These are phyloP conservation scores for Eulemur mongoz DNA, from an alignment of 2,797 vertebrate species.

Conservation along the genomic window DNA sequence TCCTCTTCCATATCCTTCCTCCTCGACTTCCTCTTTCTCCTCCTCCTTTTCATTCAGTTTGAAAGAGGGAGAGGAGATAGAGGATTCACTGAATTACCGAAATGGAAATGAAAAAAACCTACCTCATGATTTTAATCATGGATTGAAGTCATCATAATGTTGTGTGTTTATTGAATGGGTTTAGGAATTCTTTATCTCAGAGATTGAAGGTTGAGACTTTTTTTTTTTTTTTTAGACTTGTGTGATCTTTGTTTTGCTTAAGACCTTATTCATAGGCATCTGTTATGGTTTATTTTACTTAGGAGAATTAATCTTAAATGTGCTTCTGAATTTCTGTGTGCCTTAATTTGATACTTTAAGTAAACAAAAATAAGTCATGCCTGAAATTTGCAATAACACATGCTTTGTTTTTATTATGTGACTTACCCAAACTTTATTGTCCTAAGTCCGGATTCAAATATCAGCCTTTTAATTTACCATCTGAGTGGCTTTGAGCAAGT, in stretches of 20 bases:
- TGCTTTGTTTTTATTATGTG: slow-evolving; percentile 39
- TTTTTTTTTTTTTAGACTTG: background rate
- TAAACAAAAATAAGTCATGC: slow-evolving; percentile 51
- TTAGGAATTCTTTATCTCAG: slow-evolving; percentile 28
- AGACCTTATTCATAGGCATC: background rate
- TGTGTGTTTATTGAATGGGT: background rate
- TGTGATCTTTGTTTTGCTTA: slow-evolving; percentile 56
- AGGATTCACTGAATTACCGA: background rate
- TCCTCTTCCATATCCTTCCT: no score
- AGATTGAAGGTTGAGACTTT: background rate
- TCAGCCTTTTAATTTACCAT: slow-evolving; percentile 4
- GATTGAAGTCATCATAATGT: background rate
- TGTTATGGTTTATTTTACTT: slow-evolving; percentile 55
- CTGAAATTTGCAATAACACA: slow-evolving; percentile 51
- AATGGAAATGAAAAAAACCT: background rate
- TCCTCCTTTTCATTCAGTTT: background rate
- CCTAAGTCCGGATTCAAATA: background rate
- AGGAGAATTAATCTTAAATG: slow-evolving; percentile 51
- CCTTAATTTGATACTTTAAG: slow-evolving; percentile 63
- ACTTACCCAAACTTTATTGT: slow-evolving; percentile 1
- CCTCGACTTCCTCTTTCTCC: no score
- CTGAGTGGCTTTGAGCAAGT: background rate
- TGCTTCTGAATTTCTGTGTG: slow-evolving; percentile 54
- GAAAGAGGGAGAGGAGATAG: background rate
- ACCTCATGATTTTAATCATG: background rate